Conservation (phyloP, 2,888 invertebrate species). For the Brenthis daphne region DNA sequence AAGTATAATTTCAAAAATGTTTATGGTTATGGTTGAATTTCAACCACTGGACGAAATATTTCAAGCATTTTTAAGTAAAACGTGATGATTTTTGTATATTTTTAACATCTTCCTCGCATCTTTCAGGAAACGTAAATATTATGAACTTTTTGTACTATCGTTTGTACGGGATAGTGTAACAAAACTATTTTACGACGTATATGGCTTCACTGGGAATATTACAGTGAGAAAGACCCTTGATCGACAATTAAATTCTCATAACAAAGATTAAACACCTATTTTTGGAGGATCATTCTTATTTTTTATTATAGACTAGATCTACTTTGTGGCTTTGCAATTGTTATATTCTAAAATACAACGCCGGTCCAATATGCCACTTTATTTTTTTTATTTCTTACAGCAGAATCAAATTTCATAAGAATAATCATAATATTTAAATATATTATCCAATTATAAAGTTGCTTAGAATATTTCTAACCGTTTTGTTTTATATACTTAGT, state of each 20-base stretch:
- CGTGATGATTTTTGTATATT: not conserved
- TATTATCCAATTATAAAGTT: no score
- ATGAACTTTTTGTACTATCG: not conserved
- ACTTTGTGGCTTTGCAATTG: no score
- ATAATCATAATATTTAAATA: no score
- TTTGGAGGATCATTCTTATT: not conserved
- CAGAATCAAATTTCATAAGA: no score
- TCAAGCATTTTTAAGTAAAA: no score
- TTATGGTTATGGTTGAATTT: not conserved
- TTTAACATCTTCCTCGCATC: not conserved
- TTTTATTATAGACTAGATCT: no score
- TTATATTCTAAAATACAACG: no score
- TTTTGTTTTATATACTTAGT: no score
- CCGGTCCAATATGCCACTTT: no score
- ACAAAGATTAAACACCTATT: slow-evolving; percentile 5
- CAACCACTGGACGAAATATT: no score
- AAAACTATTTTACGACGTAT: slow-evolving; percentile 5
- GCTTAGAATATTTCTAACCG: no score
- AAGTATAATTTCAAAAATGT: not conserved
- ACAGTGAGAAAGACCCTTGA: slow-evolving; percentile 8
- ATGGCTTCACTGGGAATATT: slow-evolving; percentile 14
- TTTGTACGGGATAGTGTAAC: not conserved
- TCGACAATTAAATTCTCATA: slow-evolving; percentile 2
- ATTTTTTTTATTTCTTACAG: no score
- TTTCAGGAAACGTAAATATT: not conserved